phyloP scores from a whole-genome alignment of 2,888 invertebrate genomes.

The Helleia helle region DNA sequence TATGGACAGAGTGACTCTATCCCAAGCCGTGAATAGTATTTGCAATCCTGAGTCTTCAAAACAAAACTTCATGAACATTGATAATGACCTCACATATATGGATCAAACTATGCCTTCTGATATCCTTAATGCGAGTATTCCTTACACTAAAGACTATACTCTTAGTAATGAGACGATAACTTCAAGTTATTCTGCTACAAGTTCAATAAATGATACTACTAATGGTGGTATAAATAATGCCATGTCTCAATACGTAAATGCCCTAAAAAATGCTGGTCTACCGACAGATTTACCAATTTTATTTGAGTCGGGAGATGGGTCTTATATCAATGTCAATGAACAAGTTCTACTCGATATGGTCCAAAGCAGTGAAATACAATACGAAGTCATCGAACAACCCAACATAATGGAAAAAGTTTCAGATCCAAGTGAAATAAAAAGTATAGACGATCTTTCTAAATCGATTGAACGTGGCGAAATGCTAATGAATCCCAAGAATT shows the following conservation, averaged over 20 bases:
- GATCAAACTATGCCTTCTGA: conserved; percentile 49
- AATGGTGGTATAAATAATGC: conserved; percentile 46
- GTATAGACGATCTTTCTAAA: conserved; percentile 64
- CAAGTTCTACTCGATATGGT: conserved; percentile 75
- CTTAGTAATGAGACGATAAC: conserved; percentile 45
- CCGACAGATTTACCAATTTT: conserved; percentile 72
- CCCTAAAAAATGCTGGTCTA: conserved; percentile 57
- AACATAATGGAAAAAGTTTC: conserved; percentile 66
- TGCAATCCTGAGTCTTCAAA: conserved; percentile 49
- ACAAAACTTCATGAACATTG: conserved; percentile 49
- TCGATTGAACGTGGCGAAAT: conserved; percentile 64
- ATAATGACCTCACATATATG: conserved; percentile 59
- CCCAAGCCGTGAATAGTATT: conserved; percentile 63
- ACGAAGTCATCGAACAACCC: conserved; percentile 68
- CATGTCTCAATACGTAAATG: conserved; percentile 68
- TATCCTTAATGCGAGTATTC: conserved; percentile 41
- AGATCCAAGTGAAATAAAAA: conserved; percentile 65
- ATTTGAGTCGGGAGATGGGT: conserved; percentile 77
- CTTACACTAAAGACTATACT: conserved; percentile 41
- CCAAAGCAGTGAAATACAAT: conserved; percentile 66
- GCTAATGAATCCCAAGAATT: conserved; percentile 45
- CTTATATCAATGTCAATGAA: conserved; percentile 77
- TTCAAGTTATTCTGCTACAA: conserved; percentile 40
- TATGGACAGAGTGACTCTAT: conserved; percentile 58
- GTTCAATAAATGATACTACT: conserved; percentile 31